phyloP scores from a whole-genome alignment of 2,888 invertebrate species.

The Bruchidius siliquastri region DNA sequence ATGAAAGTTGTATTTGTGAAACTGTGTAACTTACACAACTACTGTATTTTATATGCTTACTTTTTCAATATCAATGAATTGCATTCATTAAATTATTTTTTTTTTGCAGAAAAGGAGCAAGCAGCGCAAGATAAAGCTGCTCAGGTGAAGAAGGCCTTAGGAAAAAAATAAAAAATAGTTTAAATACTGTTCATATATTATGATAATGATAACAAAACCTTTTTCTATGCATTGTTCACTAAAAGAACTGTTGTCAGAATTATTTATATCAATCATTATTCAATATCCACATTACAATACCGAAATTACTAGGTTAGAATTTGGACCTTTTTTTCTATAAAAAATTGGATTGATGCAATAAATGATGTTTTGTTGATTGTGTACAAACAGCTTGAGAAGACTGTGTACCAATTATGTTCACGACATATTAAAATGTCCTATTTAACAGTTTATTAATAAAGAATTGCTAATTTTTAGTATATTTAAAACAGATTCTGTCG shows the following conservation, averaged over 20 bases:
- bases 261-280: not conserved
- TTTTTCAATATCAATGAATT: no score
- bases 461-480: no score
- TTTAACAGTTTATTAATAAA: not conserved
- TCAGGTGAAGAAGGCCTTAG: constrained; percentile 58
- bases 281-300: not conserved
- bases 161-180: constrained; percentile 46
- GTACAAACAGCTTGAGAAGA: not conserved
- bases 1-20: no score
- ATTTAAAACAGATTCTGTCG: no score
- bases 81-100: no score
- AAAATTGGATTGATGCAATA: not conserved
- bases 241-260: not conserved
- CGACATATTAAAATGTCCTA: not conserved
- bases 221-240: not conserved
- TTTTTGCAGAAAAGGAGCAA: constrained; percentile 54
- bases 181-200: not conserved
- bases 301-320: not conserved
- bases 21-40: no score
- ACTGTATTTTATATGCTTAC: no score
- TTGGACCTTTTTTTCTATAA: not conserved
- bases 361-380: not conserved
- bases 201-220: not conserved
- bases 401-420: not conserved
- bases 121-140: constrained; percentile 58